Percentiles rank a stretch among this genome's conserved stretches.
phyloP scores from a whole-genome alignment of 2,888 invertebrate genomes.

The Onthophagus sagittarius region DNA sequence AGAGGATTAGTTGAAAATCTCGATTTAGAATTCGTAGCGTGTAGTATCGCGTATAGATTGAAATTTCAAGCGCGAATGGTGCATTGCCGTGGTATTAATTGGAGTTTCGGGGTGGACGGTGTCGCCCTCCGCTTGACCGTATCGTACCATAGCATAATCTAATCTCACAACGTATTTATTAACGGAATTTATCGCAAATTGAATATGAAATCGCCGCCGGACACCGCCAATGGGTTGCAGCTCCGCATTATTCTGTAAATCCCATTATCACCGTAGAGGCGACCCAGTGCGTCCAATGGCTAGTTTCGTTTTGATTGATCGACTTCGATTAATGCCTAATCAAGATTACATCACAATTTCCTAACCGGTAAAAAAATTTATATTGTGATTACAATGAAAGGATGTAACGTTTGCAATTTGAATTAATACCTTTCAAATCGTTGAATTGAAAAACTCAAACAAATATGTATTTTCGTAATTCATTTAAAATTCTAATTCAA shows the following conservation, averaged over 20 bases:
- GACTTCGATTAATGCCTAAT: neutral
- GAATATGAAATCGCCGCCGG: neutral
- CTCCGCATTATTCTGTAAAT: neutral
- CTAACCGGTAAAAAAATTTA: too few species aligned
- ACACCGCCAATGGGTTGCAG: neutral
- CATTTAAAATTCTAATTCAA: too few species aligned
- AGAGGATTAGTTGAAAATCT: neutral
- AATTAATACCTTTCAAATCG: too few species aligned
- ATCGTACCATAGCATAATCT: neutral
- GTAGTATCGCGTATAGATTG: neutral
- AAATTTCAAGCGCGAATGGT: neutral
- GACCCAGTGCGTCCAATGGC: neutral
- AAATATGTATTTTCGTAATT: too few species aligned
- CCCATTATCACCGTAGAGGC: neutral
- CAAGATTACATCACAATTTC: neutral
- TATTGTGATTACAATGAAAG: too few species aligned
- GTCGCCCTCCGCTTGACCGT: neutral
- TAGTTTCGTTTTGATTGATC: neutral
- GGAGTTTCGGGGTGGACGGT: neutral
- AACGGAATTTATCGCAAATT: neutral
- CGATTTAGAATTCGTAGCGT: neutral
- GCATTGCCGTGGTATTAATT: neutral
- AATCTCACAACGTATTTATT: neutral
- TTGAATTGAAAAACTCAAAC: too few species aligned
- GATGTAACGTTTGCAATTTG: too few species aligned